phyloP scores from a whole-genome alignment of 2,797 vertebrate species.

The Argyrosomus regius region DNA sequence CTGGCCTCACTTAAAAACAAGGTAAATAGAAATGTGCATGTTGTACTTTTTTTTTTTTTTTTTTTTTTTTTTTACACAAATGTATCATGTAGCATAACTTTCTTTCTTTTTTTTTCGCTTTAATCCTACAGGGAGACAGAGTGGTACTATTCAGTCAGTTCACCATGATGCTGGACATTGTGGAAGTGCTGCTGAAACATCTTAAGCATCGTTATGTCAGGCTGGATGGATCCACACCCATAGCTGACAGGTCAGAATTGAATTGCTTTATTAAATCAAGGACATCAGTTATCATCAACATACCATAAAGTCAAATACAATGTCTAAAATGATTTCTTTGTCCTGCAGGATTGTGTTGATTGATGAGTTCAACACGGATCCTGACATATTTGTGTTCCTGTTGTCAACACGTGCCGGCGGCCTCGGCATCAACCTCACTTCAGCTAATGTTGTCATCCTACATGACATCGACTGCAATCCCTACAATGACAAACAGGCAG shows the following conservation, averaged over 20 bases:
- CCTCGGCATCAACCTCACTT: slow-evolving; percentile 96
- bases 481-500: slow-evolving; percentile 98
- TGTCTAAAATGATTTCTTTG: neutral
- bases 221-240: slow-evolving; percentile 95
- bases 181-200: slow-evolving; percentile 93
- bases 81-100: neutral
- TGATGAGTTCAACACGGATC: slow-evolving; percentile 95
- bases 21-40: slow-evolving; percentile 73
- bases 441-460: slow-evolving; percentile 95
- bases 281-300: neutral
- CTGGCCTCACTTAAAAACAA: slow-evolving; percentile 90
- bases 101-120: neutral
- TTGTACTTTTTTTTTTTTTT: neutral
- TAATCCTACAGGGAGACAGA: slow-evolving; percentile 88
- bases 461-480: slow-evolving; percentile 99
- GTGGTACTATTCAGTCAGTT: slow-evolving; percentile 99
- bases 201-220: slow-evolving; percentile 91
- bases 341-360: slow-evolving; percentile 93
- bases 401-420: slow-evolving; percentile 97
- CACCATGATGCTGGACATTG: slow-evolving; percentile 97
- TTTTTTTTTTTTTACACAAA: neutral
- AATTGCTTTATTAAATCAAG: neutral
- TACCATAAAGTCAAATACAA: neutral
- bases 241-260: slow-evolving; percentile 90
- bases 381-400: slow-evolving; percentile 95